Evolutionary conservation across 2,113 vertebrate species (phyloP), one percentile per base, ranked within the genome.

Genomic region (Irena cyanogastra): DNA sequence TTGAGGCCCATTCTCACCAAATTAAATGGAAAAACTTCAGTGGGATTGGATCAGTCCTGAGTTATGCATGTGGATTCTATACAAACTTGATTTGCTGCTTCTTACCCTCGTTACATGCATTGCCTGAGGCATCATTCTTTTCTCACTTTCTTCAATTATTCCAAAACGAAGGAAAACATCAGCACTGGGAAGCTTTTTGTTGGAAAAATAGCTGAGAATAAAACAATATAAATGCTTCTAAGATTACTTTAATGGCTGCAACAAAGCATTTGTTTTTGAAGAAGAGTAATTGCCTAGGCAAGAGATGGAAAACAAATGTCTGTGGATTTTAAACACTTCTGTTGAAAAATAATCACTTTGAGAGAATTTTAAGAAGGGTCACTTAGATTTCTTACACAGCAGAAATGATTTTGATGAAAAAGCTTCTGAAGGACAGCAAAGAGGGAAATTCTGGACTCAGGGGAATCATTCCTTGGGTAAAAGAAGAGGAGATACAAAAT

Each of bases 151-250:
- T 64, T 97, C 76, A 76, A 98, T 97, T 92, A 98, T 95, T 71
- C 98, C 98, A 90, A 98, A 98, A 61, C 94, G 96, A 72, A 98
- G 53, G 44, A 95, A 98, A 88, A 98, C 98, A 9, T 98, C 96
- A 65, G 97, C 98, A 11, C 83, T 94, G 5, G 86, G 39, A 87
- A 98, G 87, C 13, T 35, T 95, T 95, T 98, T 98, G 41, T 97
- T 97, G 89, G 97, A 98, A 94, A 98, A 98, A 90, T 98, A 98
- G 37, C 98, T 98, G 96, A 88, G 61, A 97, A 94, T 7, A 92
- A 83, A 85, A 78, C 74, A 83, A 90, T 22, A 70, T 42, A 76
- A 89, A 79, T 22, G 30, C 57, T 71, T 77, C 71, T 82, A 59
- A 91, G 63, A 59, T 64, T 44, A 39, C 22, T 71, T 59, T 63